phyloP scores from a whole-genome alignment of 2,888 invertebrate species.

The Deladenus siricidicola region DNA sequence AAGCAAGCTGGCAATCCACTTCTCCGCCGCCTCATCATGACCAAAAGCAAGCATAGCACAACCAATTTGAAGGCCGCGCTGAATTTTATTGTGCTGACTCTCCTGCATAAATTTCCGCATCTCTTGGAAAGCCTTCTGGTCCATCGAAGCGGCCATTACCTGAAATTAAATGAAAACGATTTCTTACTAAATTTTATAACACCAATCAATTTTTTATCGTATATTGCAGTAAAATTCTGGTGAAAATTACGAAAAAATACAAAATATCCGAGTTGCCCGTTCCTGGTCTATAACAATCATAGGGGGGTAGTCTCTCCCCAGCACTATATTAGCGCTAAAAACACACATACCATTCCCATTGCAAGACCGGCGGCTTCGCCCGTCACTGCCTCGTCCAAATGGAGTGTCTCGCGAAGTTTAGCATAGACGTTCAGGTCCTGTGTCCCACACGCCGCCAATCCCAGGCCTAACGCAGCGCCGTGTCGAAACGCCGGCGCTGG shows the following conservation, averaged over 20 bases:
- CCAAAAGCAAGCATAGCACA: slow-evolving; percentile 63
- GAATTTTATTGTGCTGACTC: slow-evolving; percentile 94
- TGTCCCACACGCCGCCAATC: slow-evolving; percentile 95
- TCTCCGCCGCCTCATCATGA: slow-evolving; percentile 88
- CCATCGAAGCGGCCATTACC: slow-evolving; percentile 88
- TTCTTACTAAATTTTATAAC: too few species aligned
- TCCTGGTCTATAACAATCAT: too few species aligned
- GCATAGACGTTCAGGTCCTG: slow-evolving; percentile 72
- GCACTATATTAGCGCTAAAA: too few species aligned
- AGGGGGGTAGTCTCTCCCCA: too few species aligned
- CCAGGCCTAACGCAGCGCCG: slow-evolving; percentile 91
- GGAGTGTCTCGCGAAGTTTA: slow-evolving; percentile 88
- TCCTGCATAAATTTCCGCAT: slow-evolving; percentile 69
- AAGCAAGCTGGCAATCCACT: slow-evolving; percentile 69
- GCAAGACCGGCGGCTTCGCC: slow-evolving; percentile 98
- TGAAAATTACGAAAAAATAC: too few species aligned
- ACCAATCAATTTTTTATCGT: too few species aligned
- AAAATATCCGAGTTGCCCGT: too few species aligned
- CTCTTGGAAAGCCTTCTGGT: slow-evolving; percentile 62
- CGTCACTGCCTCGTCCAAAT: slow-evolving; percentile 95
- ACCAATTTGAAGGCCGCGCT: slow-evolving; percentile 90
- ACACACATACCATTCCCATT: slow-evolving; percentile 89
- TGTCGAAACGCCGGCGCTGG: slow-evolving; percentile 67
- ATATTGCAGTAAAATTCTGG: too few species aligned
- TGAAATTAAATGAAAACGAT: too few species aligned